phyloP scores from a whole-genome alignment of 2,113 vertebrate species.

The Elaphurus davidianus region DNA sequence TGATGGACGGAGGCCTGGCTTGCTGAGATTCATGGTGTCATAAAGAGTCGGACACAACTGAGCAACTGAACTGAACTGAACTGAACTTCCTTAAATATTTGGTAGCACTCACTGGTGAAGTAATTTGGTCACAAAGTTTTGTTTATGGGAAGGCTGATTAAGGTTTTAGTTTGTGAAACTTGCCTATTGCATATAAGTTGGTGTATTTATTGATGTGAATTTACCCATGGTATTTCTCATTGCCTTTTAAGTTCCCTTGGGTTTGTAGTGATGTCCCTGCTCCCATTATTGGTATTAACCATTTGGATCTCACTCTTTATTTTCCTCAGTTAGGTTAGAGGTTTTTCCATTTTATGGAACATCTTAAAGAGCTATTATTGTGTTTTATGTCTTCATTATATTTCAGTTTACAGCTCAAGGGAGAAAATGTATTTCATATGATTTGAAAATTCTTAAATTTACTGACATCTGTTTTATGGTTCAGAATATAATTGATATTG shows the following conservation, averaged over 20 bases:
- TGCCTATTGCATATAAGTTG: neutral
- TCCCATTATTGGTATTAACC: neutral
- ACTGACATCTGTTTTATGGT: neutral
- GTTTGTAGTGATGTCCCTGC: neutral
- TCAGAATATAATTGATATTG: neutral
- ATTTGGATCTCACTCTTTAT: neutral
- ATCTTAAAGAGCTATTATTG: neutral
- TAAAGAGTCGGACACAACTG: no score
- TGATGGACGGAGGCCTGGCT: no score
- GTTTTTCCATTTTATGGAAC: neutral
- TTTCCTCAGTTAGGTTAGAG: neutral
- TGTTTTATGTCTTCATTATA: neutral
- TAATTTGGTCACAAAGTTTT: neutral
- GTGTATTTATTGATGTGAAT: neutral
- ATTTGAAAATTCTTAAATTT: neutral
- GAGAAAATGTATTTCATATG: neutral
- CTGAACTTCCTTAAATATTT: neutral
- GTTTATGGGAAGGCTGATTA: neutral
- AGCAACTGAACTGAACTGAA: no score
- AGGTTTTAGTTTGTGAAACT: neutral
- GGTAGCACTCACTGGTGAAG: neutral
- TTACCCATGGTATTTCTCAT: neutral
- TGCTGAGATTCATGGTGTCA: no score
- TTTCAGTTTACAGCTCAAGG: neutral
- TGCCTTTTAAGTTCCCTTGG: neutral